Evolutionary conservation across 2,113 vertebrate species (phyloP).

Genomic region (Malaclemys terrapin): DNA sequence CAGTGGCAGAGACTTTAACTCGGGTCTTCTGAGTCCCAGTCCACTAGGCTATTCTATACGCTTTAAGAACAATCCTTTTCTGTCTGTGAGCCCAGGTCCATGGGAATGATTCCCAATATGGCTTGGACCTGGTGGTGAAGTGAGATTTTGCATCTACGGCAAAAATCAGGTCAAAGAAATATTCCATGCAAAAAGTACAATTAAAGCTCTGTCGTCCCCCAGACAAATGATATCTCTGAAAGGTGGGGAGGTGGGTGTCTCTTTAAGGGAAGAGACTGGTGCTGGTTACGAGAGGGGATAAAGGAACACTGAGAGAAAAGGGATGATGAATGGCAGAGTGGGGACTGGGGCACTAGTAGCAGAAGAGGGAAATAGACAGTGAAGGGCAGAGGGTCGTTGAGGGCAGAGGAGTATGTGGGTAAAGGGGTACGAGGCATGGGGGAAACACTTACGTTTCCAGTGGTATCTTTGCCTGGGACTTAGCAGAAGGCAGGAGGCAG

Average conservation of each 20-base stretch:
- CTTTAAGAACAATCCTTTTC: neutral
- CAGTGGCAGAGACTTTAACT: rapidly evolving
- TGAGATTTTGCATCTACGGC: neutral
- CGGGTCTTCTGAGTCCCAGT: rapidly evolving
- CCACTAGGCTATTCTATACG: neutral
- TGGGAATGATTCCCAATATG: neutral
- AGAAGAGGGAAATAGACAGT: neutral
- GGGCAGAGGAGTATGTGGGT: neutral
- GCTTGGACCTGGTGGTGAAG: neutral
- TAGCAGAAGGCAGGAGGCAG: conserved; percentile 63
- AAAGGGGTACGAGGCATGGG: neutral
- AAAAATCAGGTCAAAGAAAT: neutral
- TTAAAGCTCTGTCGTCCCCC: neutral
- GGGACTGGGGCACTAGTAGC: too few relatives aligned
- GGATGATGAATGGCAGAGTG: neutral
- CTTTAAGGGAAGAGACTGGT: neutral
- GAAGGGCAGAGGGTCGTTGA: neutral
- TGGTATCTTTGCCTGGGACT: conserved; percentile 87
- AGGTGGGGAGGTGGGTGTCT: neutral
- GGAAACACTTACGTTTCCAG: conserved; percentile 89
- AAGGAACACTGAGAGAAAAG: neutral
- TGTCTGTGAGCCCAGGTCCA: neutral
- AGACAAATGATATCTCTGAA: neutral
- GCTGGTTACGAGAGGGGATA: neutral
- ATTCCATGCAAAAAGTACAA: neutral